These are phyloP conservation scores for Holacanthus passer DNA, from an alignment of 2,113 vertebrate species.

Conservation along the genomic window DNA sequence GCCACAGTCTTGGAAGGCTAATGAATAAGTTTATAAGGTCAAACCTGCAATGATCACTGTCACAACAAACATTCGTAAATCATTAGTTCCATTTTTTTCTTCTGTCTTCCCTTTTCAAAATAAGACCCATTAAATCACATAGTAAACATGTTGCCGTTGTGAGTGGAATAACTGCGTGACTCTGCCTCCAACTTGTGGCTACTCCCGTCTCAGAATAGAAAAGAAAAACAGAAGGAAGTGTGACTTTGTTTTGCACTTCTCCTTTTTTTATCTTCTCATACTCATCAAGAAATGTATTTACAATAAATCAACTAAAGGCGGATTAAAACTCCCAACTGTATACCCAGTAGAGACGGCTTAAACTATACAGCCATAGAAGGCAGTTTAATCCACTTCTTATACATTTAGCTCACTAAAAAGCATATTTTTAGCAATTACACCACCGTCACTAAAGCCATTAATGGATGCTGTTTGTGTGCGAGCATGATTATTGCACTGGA, in stretches of 20 bases:
- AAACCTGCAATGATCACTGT: not conserved
- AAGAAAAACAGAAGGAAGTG: slow-evolving; percentile 58
- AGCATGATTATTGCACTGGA: slow-evolving; percentile 47
- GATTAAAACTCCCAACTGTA: slow-evolving; percentile 2
- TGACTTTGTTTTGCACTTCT: slow-evolving; percentile 39
- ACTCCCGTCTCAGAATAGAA: slow-evolving; percentile 2
- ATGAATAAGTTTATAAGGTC: not conserved
- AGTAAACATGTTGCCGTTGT: not conserved
- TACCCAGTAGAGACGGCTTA: not conserved
- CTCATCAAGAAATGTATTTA: slow-evolving; percentile 17
- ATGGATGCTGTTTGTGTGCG: slow-evolving; percentile 60
- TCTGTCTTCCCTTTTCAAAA: not conserved
- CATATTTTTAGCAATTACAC: slow-evolving; percentile 35
- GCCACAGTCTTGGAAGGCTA: not conserved
- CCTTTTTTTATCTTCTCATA: slow-evolving; percentile 6
- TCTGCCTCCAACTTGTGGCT: slow-evolving; percentile 12
- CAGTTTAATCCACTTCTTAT: slow-evolving; percentile 31
- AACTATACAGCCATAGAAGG: not conserved
- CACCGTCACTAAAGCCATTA: slow-evolving; percentile 40
- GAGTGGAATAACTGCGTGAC: slow-evolving; percentile 14
- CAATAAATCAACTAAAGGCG: not conserved
- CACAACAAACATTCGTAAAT: not conserved
- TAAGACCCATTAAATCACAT: not conserved
- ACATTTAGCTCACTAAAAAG: slow-evolving; percentile 42
- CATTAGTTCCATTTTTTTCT: not conserved